phyloP scores from a whole-genome alignment of 2,888 invertebrate genomes.

The Volucella inflata region DNA sequence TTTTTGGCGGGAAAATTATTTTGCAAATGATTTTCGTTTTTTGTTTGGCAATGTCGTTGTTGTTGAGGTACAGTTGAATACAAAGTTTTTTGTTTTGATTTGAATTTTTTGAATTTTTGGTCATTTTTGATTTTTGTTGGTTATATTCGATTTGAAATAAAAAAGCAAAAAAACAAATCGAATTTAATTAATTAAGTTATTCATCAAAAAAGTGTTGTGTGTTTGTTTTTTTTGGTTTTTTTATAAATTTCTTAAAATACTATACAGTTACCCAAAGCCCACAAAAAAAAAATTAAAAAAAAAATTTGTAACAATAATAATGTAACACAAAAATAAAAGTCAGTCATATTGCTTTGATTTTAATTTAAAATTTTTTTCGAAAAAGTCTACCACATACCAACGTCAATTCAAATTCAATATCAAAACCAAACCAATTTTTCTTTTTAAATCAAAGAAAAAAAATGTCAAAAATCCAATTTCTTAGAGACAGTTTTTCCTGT shows the following conservation, averaged over 20 bases:
- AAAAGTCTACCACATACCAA: conserved; percentile 6
- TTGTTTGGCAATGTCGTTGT: conserved; percentile 22
- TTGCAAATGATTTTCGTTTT: conserved; percentile 24
- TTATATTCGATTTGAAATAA: conserved; percentile 76
- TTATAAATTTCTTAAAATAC: conserved; percentile 23
- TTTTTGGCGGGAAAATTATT: conserved; percentile 9
- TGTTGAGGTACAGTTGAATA: conserved; percentile 59
- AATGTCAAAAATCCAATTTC: conserved; percentile 60
- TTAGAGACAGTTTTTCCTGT: neutral
- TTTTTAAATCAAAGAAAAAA: conserved; percentile 37
- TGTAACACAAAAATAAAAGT: neutral
- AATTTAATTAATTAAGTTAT: conserved; percentile 70
- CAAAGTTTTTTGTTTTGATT: conserved; percentile 21
- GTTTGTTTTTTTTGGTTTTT: conserved; percentile 19
- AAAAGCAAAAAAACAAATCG: conserved; percentile 76
- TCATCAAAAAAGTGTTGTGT: conserved; percentile 48
- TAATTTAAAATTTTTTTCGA: conserved; percentile 11
- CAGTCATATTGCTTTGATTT: conserved; percentile 12
- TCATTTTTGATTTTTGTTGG: conserved; percentile 44
- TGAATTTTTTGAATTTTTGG: conserved; percentile 29
- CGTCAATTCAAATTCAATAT: conserved; percentile 35
- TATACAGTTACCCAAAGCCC: conserved; percentile 22
- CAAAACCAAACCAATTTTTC: conserved; percentile 54
- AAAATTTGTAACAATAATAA: neutral
- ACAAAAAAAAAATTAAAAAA: conserved; percentile 37